Evolutionary conservation across 2,797 vertebrate species (phyloP), one percentile per base, ranked within the genome.

Genomic region (Labeo calbasu): DNA sequence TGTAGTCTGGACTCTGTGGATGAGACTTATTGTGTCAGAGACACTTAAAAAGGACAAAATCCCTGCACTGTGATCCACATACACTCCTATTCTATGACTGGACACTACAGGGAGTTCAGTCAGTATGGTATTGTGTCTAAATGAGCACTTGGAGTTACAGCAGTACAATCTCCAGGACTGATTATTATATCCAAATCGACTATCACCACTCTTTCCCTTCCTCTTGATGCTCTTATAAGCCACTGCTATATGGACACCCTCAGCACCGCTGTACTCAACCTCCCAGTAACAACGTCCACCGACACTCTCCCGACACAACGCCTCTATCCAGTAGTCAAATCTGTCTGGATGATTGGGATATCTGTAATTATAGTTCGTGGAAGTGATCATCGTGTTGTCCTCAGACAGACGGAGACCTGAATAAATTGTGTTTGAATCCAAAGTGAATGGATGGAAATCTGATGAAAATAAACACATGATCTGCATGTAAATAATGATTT

Each of bases 341-440:
- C 57, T 25, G 14, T 78, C 76, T 1, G 2, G n/a, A 32, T 78
- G 76, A 50, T 78, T 23, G 5, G 40, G 57, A 65, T 78, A 48
- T 12, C 0, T 23, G 4, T 19, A 1, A 1, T 6, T 4, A 15
- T 0, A 6, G 5, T 9, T 17, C 0, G 71, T 3, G 8, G 9
- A 2, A 53, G 48, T 53, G 10, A 53, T 19, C 15, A 2, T 15
- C 28, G 5, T 61, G 40, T 21, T 65, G 1, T 5, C 14, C 43
- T 65, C 15, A 1, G 23, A 63, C 40, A 65, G 43, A 8, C 1
- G 0, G n/a, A 77, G 9, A 5, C 0, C 1, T 12, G n/a, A 1
- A 77, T 4, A 0, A 5, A 63, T 2, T 2, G 76, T 28, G 57
- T 63, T 63, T 19, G 40, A 5, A 63, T 77, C 76, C 55, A 77